Evolutionary conservation across 2,113 vertebrate genomes (phyloP), one percentile per base, ranked within the genome.

Genomic region (Bubo blakistoni): DNA sequence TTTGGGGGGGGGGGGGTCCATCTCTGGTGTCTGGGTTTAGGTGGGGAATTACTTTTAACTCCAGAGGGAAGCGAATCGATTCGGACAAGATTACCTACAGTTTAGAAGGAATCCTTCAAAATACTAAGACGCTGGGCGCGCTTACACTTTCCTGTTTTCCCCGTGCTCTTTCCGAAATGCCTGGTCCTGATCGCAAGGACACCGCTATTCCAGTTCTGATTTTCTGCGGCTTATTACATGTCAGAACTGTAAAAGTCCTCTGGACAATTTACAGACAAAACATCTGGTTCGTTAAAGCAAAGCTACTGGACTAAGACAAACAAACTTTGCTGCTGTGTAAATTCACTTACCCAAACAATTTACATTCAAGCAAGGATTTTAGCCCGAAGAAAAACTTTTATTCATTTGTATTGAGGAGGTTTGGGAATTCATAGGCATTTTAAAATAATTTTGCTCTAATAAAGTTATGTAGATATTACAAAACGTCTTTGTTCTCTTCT

Each of bases 241-340:
- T 97, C 97, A 95, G 96, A 97, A 96, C 86, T 95, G 89, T 79
- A 87, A 93, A 96, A 95, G 96, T 98, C 91, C 94, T 97, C 94
- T 88, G 93, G 97, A 98, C 96, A 97, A 97, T 97, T 97, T 97
- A 97, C 98, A 97, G 97, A 92, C 95, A 95, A 96, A 98, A 97
- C 97, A 98, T 97, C 98, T 98, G 98, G 96, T 97, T 98, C 97
- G 86, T 97, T 98, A 97, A 96, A 97, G 97, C 86, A 97, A 97
- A 97, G 96, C 96, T 96, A 97, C 97, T 89, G 95, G 96, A 92
- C 97, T 94, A 97, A 97, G 90, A 97, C 97, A 98, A 98, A 98
- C 97, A 98, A 98, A 98, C 97, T 97, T 98, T 84, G 59, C 96
- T 94, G 95, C 97, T 96, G 92, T 96, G 92, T 90, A 96, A 97